These are phyloP conservation scores for Vanacampus margaritifer DNA, from an alignment of 2,113 vertebrate genomes.

Conservation along the genomic window DNA sequence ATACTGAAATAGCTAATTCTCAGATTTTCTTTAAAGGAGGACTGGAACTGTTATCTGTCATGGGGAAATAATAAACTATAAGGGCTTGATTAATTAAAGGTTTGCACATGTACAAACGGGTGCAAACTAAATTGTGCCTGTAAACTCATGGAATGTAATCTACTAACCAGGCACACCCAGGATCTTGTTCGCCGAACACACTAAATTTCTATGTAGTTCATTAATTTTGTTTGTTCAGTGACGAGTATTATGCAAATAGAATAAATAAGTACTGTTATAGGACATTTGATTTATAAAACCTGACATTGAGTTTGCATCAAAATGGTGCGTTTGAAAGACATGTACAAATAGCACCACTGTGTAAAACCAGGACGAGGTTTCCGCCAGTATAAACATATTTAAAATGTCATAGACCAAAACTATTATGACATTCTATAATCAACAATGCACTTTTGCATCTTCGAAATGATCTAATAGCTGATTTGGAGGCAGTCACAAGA, in stretches of 20 bases:
- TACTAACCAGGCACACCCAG: background rate
- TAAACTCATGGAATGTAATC: background rate
- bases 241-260: too few species aligned
- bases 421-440: too few species aligned
- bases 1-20: conserved; percentile 20
- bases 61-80: conserved; percentile 2
- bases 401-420: too few species aligned
- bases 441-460: too few species aligned
- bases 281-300: background rate
- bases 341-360: too few species aligned
- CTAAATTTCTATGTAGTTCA: background rate
- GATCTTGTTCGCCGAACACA: background rate
- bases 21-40: conserved; percentile 10
- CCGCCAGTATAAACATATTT: too few species aligned
- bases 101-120: background rate
- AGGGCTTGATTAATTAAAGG: background rate
- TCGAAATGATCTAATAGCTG: too few species aligned
- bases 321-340: too few species aligned
- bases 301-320: background rate
- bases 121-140: background rate
- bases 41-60: conserved; percentile 29
- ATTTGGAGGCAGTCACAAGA: too few species aligned
- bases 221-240: background rate
- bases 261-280: background rate
- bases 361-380: too few species aligned